Base-by-base conservation (phyloP, 2,797 vertebrate species). In the Galagoides demidoff region DNA sequence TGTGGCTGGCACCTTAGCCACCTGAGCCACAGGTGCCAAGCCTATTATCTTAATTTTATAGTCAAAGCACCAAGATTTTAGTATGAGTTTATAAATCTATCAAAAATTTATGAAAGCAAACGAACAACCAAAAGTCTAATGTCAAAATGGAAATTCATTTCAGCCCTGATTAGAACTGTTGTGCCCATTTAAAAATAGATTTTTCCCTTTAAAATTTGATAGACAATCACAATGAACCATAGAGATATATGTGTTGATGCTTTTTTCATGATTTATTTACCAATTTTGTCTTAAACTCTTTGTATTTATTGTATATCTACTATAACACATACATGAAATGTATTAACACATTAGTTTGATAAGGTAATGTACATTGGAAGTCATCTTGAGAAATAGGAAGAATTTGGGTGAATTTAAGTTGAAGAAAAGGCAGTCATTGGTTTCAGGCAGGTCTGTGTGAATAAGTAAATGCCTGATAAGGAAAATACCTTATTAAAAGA, bases 41-140 rank as follows among this genome's bases (percentile, higher is more conserved):
- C 39, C 39, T 74, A 63, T 83, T 76, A 34, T 71, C 45, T 70
- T 85, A 70, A 90, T 83, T 88, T 76, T 92, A 43, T 70, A 92
- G 64, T n/a, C 64, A 22, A 77, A 59, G 6, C 31, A 89, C 55
- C 29, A 85, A 71, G 84, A 82, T 82, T 88, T 78, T 71, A 86
- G 23, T 83, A 52, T 22, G 73, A 12, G 37, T 66, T 90, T 90
- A 66, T 55, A 81, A 71, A 85, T 94, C 68, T 83, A 22, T 89
- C 45, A 84, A 20, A 95, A 77, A 64, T 86, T 81, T 87, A 76
- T 70, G 39, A 95, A 93, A 95, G 23, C 71, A 64, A 85, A 13
- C 14, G 43, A 39, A 89, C 45, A 63, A 16, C 59, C 7, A 25
- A 39, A 86, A 52, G 0, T 10, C 31, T 57, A n/a, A 31, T 23